Evolutionary conservation across 2,113 vertebrate genomes (phyloP).

Genomic region (Phyllostomus hastatus): DNA sequence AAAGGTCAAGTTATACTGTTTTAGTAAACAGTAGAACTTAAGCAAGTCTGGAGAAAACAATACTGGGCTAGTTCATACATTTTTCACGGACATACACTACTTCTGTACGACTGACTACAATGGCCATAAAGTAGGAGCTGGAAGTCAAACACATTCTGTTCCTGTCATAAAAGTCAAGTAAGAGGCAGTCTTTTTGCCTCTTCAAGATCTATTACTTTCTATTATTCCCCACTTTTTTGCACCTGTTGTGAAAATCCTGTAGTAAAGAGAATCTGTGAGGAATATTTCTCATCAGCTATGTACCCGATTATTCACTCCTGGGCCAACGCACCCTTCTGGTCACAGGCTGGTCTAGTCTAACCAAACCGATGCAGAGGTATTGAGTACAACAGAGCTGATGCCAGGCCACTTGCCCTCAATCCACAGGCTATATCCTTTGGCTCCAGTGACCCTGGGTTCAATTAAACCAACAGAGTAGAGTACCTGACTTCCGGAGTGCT

Average conservation of each 20-base stretch:
- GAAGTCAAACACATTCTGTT: neutral
- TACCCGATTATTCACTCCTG: neutral
- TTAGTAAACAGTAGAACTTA: neutral
- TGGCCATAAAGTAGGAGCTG: neutral
- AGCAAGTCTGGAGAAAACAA: neutral
- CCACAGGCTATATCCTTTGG: neutral
- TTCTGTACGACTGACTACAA: neutral
- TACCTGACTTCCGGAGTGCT: neutral
- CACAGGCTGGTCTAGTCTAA: neutral
- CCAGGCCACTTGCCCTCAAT: neutral
- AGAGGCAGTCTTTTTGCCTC: neutral
- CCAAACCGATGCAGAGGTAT: neutral
- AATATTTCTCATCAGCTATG: neutral
- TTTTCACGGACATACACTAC: neutral
- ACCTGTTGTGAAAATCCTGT: neutral
- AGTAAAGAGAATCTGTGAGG: neutral
- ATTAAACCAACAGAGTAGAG: neutral
- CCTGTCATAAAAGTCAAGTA: neutral
- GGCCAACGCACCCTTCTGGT: neutral
- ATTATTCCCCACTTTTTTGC: neutral
- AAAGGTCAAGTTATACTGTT: neutral
- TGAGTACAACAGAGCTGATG: neutral
- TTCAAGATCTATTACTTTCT: neutral
- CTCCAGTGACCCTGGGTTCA: neutral
- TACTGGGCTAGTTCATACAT: neutral